These are phyloP conservation scores for Drosophila demipolita DNA, from an alignment of 2,888 invertebrate species.

Conservation along the genomic window DNA sequence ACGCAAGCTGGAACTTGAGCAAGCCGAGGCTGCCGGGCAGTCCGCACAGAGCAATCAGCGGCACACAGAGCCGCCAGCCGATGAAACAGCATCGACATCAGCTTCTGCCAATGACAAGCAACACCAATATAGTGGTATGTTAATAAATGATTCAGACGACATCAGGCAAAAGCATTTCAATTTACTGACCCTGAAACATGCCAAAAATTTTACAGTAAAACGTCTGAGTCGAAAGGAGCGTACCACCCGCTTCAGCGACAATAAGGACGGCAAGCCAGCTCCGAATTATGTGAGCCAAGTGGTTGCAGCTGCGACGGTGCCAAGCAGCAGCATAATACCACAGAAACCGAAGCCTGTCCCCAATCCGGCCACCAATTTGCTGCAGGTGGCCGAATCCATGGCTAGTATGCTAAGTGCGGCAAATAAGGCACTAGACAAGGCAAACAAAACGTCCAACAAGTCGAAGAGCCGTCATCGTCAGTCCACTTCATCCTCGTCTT, in stretches of 20 bases:
- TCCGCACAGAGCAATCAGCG: constrained; percentile 18
- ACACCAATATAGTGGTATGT: constrained; percentile 83
- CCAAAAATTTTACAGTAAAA: constrained; percentile 71
- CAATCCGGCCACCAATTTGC: constrained; percentile 61
- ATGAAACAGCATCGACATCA: constrained; percentile 73
- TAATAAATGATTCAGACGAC: not conserved
- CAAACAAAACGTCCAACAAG: constrained; percentile 56
- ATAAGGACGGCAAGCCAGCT: constrained; percentile 79
- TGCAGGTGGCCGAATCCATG: constrained; percentile 68
- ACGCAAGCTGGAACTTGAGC: constrained; percentile 64
- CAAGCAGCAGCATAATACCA: constrained; percentile 20
- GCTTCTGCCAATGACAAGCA: constrained; percentile 77
- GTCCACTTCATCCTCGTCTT: constrained; percentile 62
- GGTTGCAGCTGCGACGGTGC: constrained; percentile 13
- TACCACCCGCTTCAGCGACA: constrained; percentile 84
- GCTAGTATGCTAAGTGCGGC: constrained; percentile 70
- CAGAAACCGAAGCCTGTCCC: constrained; percentile 60
- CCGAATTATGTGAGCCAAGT: constrained; percentile 69
- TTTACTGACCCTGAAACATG: not conserved
- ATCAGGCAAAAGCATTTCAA: not conserved
- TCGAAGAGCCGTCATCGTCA: constrained; percentile 49
- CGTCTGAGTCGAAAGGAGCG: constrained; percentile 82
- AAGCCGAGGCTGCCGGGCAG: constrained; percentile 27
- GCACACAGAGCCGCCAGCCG: constrained; percentile 39
- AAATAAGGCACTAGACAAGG: constrained; percentile 74